These are phyloP conservation scores for Megalonaias nervosa DNA, from an alignment of 1,140 invertebrate genomes.

Conservation along the genomic window DNA sequence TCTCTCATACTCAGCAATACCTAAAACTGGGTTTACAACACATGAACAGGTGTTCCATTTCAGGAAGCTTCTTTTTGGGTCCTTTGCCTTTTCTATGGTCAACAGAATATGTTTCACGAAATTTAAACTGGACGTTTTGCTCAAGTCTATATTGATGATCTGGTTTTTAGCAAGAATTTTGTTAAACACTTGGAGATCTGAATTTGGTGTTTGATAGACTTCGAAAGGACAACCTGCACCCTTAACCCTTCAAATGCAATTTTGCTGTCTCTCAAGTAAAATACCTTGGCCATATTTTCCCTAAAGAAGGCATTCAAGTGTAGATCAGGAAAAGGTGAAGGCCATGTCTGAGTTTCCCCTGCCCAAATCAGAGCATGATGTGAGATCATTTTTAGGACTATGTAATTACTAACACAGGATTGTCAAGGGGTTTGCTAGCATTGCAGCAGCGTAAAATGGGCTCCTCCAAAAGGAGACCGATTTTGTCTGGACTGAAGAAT, in stretches of 20 bases:
- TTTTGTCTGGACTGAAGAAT: constrained; percentile 4
- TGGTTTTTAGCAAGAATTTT: constrained; percentile 23
- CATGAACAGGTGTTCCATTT: constrained; percentile 36
- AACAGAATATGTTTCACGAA: constrained; percentile 18
- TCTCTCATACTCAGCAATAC: constrained; percentile 27
- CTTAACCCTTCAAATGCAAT: constrained; percentile 18
- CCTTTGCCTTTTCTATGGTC: constrained; percentile 25
- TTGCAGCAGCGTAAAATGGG: too few relatives aligned
- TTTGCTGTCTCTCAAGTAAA: not conserved
- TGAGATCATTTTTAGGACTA: too few relatives aligned
- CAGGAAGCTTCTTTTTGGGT: constrained; percentile 37
- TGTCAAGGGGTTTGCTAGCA: constrained; percentile 2
- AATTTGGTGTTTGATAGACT: constrained; percentile 8
- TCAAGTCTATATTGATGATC: constrained; percentile 36
- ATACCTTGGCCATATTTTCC: too few relatives aligned
- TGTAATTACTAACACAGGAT: too few relatives aligned
- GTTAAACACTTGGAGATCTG: constrained; percentile 8
- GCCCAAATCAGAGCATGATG: too few relatives aligned
- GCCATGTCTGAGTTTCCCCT: too few relatives aligned
- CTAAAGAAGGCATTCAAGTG: too few relatives aligned
- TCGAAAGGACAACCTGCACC: constrained; percentile 3
- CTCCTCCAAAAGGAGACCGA: not conserved
- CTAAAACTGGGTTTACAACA: constrained; percentile 47
- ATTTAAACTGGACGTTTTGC: constrained; percentile 32
- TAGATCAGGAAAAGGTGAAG: too few relatives aligned